These are phyloP conservation scores for Thera britannica DNA, from an alignment of 2,888 invertebrate genomes.

Conservation along the genomic window DNA sequence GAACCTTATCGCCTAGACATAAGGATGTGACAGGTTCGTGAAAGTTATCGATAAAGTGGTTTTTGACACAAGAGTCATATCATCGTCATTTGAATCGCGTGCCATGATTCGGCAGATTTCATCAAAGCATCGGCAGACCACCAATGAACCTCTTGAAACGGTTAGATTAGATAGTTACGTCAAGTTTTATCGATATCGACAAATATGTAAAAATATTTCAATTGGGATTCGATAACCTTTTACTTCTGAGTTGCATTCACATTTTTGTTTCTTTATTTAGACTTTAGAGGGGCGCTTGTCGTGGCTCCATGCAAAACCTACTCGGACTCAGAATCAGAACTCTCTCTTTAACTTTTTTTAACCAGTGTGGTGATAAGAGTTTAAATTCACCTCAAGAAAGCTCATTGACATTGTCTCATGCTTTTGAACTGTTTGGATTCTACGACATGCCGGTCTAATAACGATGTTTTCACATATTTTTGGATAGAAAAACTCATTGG, in stretches of 20 bases:
- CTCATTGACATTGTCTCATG: too few relatives aligned
- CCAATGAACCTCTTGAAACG: slow-evolving; percentile 70
- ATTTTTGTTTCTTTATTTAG: background rate
- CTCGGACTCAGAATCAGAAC: too few relatives aligned
- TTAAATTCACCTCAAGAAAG: too few relatives aligned
- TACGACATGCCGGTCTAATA: too few relatives aligned
- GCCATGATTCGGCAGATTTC: slow-evolving; percentile 81
- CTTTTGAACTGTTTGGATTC: too few relatives aligned
- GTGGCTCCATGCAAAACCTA: too few relatives aligned
- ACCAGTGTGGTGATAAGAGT: too few relatives aligned
- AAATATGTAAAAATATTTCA: background rate
- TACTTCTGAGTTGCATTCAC: background rate
- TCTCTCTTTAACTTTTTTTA: too few relatives aligned
- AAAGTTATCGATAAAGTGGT: slow-evolving; percentile 34
- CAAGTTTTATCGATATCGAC: slow-evolving; percentile 49
- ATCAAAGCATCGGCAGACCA: slow-evolving; percentile 79
- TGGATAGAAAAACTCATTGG: too few relatives aligned
- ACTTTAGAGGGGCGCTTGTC: too few relatives aligned
- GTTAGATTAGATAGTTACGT: slow-evolving; percentile 43
- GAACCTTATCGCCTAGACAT: slow-evolving; percentile 32
- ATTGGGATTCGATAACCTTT: background rate
- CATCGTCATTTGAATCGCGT: slow-evolving; percentile 82
- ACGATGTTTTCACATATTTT: too few relatives aligned
- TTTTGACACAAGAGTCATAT: slow-evolving; percentile 72
- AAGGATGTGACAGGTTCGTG: slow-evolving; percentile 12